Base-by-base conservation (phyloP, 1,140 invertebrate species). In the Latrodectus geometricus region DNA sequence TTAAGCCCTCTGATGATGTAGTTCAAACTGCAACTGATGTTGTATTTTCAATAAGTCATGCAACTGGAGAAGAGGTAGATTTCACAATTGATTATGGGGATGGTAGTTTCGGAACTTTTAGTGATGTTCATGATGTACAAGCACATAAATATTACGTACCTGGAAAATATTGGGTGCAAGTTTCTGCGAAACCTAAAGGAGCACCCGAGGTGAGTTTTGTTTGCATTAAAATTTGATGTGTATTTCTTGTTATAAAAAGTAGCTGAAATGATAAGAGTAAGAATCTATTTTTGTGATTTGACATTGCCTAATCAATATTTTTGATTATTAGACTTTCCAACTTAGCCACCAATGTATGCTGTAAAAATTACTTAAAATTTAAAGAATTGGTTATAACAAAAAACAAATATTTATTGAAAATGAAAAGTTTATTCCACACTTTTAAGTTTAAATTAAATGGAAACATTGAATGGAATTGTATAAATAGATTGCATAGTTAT, bases 11-110 rank as follows among this genome's bases (percentile, higher is more conserved):
- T 17, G 87, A 88, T 50, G 74, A 86, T 68, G 73, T 73, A 9
- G 78, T 82, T 48, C 75, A 81, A n/a, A 72, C 56, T 21, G 73
- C 48, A 15, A 61, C 50, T 14, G 70, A 79, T 49, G 87, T 88
- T 21, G 69, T 77, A 14, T 88, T 88, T 77, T 54, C 77, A 48
- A 69, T 81, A 21, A 88, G 70, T 20, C 20, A 76, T 87, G 83
- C 65, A 35, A 86, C 87, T 49, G 87, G 86, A 8, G 81, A 83
- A 8, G 73, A 87, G 8, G 88, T 88, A n/a, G 87, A 88, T 12
- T 86, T 87, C 72, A 72, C 76, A 0, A 87, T 88, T 82, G 87
- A 88, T 49, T 88, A 82, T 79, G 88, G 88, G 8, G 88, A 88
- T 86, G 88, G 86, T 9, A 88, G 87, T 75, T 81, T 49, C 73